phyloP scores from a whole-genome alignment of 2,113 vertebrate genomes.

The Leiothrix lutea region DNA sequence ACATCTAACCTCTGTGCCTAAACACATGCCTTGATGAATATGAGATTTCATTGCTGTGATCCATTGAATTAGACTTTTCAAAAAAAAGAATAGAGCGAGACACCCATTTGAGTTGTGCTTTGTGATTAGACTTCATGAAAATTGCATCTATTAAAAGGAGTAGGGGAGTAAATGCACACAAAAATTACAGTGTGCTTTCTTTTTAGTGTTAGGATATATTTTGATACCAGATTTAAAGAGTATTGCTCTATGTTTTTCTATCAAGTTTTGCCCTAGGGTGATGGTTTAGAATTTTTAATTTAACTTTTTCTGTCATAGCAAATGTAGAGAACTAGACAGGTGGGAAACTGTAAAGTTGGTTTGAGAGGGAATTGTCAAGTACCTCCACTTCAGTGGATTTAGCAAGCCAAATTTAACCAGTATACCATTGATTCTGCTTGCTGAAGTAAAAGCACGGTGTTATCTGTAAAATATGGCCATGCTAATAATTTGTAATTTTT shows the following conservation, averaged over 20 bases:
- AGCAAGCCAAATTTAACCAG: not conserved
- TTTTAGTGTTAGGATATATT: not conserved
- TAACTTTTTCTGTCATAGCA: constrained; percentile 15
- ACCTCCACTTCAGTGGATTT: not conserved
- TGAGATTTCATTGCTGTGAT: constrained; percentile 8
- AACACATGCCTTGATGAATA: constrained; percentile 49
- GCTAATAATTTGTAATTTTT: not conserved
- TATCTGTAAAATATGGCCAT: not conserved
- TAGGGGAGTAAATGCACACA: not conserved
- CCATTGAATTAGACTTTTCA: constrained; percentile 50
- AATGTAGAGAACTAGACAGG: not conserved
- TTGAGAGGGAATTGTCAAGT: constrained; percentile 13
- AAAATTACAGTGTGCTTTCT: constrained; percentile 16
- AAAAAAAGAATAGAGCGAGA: constrained; percentile 3
- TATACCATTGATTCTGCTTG: not conserved
- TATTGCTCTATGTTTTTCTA: not conserved
- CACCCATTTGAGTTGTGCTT: constrained; percentile 23
- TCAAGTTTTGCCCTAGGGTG: constrained; percentile 16
- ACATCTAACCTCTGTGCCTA: constrained; percentile 63
- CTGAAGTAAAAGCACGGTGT: not conserved
- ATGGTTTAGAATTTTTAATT: constrained; percentile 47
- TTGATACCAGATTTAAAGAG: constrained; percentile 6
- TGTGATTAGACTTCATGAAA: constrained; percentile 44
- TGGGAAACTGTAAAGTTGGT: not conserved
- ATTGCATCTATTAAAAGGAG: constrained; percentile 21